Evolutionary conservation across 1,140 invertebrate genomes (phyloP), one percentile per base, ranked within the genome.

Genomic region (Probaryconus sp.): DNA sequence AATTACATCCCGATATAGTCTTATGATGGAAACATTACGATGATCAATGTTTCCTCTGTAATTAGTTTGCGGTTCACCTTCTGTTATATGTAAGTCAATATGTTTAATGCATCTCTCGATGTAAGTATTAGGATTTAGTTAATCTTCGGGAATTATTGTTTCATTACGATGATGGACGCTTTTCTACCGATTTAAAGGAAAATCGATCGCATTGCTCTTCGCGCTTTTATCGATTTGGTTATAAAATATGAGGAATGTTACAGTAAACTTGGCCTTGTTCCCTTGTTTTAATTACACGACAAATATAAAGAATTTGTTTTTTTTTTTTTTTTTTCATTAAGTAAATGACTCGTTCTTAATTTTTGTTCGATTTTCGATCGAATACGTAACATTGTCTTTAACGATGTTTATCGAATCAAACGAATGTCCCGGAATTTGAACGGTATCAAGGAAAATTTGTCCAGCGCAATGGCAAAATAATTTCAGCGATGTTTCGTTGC

Each of bases 1-100:
- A 68, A 68, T 68, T 68, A 51, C 26, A 50, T 24, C 14, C 16
- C 35, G 45, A 51, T 17, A 37, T 30, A 45, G 28, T 45, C 4
- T 30, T 33, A 58, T 31, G 43, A 68, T 58, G 37, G 45, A 58
- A 50, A 47, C 17, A 47, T 65, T 55, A 58, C 51, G 21, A 45
- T 35, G 51, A 61, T 69, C 38, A 43, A 58, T 68, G 37, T 68
- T 60, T 68, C 60, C 53, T 60, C 53, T 51, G 51, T 33, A 69
- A 69, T 69, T 60, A 69, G 55, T 60, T 68, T 58, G 64, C 37
- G 64, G 63, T 67, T 33, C 26, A 28, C 18, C 18, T 47, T 38
- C 30, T 55, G 40, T 47, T 28, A 65, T 35, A 31, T 48, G 50
- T 21, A 30, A 55, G 48, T 65, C 14, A 17, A 24, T 24, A 24